Conservation (phyloP, 1,140 invertebrate species). For the Pseudoatta argentina region DNA sequence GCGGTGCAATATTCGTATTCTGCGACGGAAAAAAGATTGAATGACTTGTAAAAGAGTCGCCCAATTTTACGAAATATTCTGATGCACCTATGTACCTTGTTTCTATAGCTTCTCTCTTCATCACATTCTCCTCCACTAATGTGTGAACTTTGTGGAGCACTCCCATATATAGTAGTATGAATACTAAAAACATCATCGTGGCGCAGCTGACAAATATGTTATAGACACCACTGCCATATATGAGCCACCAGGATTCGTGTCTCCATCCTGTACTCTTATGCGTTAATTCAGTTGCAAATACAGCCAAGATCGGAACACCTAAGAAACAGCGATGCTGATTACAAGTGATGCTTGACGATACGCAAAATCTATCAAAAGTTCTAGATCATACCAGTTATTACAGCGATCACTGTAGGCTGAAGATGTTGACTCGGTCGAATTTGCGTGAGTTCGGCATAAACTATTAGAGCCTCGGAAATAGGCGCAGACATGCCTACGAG, state of each 20-base stretch:
- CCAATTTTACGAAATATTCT: neutral
- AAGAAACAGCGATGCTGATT: neutral
- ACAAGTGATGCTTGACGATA: conserved; percentile 1
- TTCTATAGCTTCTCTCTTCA: conserved; percentile 83
- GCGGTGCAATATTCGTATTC: conserved; percentile 88
- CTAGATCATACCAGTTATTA: conserved; percentile 85
- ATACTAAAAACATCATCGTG: conserved; percentile 86
- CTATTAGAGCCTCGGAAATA: conserved; percentile 87
- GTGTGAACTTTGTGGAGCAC: conserved; percentile 86
- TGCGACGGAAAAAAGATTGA: conserved; percentile 75
- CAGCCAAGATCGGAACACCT: conserved; percentile 87
- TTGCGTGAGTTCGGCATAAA: conserved; percentile 87
- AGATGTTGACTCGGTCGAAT: conserved; percentile 85
- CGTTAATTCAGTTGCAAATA: conserved; percentile 87
- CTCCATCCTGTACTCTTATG: conserved; percentile 86
- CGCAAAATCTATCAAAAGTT: neutral
- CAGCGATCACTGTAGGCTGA: conserved; percentile 87
- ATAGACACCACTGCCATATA: conserved; percentile 86
- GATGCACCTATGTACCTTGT: conserved; percentile 76
- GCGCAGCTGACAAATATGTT: conserved; percentile 87
- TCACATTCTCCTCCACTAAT: conserved; percentile 82
- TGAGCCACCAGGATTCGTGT: conserved; percentile 88
- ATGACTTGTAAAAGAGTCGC: neutral
- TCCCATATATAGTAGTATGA: conserved; percentile 86
- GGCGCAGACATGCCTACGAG: conserved; percentile 87